A percentile compares a stretch with the other conserved stretches of the same genome.
phyloP scores from a whole-genome alignment of 2,888 invertebrate species.

The Eupithecia abbreviata region DNA sequence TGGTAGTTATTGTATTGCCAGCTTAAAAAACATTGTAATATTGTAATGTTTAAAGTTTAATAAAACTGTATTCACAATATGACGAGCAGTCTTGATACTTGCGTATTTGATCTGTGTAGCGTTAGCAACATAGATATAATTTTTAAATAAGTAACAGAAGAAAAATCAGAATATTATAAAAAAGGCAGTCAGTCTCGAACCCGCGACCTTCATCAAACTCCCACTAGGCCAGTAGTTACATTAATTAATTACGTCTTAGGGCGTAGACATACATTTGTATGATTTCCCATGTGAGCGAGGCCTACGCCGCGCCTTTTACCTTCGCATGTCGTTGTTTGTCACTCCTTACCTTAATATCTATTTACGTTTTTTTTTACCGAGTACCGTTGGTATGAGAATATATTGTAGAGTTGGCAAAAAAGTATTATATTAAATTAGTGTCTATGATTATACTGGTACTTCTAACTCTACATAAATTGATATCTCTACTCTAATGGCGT shows the following conservation, averaged over 20 bases:
- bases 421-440: neutral
- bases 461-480: neutral
- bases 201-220: slow-evolving; percentile 7
- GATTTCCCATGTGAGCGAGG: slow-evolving; percentile 76
- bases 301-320: slow-evolving; percentile 72
- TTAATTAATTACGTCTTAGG: slow-evolving; percentile 80
- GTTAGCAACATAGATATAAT: neutral
- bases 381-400: neutral
- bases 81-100: neutral
- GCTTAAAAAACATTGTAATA: neutral
- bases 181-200: neutral
- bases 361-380: slow-evolving; percentile 3
- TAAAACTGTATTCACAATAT: neutral
- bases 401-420: slow-evolving; percentile 2
- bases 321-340: slow-evolving; percentile 48
- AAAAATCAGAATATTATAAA: neutral
- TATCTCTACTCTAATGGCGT: neutral
- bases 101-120: neutral
- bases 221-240: slow-evolving; percentile 41
- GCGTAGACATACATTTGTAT: slow-evolving; percentile 70
- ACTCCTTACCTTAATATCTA: slow-evolving; percentile 57
- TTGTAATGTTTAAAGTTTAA: too few relatives aligned
- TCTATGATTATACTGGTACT: neutral
- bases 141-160: neutral
- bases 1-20: neutral